Percentiles rank a stretch among this genome's conserved stretches.
These are phyloP conservation scores for Mamestra configurata DNA, from an alignment of 1,140 invertebrate species.

Conservation along the genomic window DNA sequence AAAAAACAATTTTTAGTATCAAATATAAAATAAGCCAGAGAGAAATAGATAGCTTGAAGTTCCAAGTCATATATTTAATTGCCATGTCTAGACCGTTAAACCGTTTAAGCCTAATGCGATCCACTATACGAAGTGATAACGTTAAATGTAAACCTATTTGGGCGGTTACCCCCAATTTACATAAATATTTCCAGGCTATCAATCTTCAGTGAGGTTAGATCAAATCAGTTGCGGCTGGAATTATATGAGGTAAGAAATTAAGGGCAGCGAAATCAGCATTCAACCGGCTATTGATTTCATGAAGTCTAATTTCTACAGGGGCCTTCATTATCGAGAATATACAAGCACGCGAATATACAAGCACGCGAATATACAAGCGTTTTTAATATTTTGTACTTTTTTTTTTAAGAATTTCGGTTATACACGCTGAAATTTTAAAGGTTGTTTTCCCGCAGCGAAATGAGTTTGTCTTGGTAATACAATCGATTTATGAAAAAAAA, in stretches of 20 bases:
- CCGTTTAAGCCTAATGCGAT: background rate
- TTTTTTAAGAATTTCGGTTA: no score
- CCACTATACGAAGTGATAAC: background rate
- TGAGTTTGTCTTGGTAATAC: no score
- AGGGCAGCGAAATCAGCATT: background rate
- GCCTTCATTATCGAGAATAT: background rate
- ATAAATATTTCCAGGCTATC: background rate
- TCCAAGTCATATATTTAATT: background rate
- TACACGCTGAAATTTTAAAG: no score
- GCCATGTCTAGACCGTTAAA: background rate
- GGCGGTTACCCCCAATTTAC: background rate
- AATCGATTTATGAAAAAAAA: no score
- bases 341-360: no score
- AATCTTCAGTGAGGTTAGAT: background rate
- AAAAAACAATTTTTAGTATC: no score
- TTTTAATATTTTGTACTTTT: no score
- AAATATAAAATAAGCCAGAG: no score
- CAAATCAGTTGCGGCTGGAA: background rate
- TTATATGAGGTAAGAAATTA: background rate
- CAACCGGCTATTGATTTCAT: background rate
- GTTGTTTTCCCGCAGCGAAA: no score
- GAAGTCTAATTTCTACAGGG: background rate
- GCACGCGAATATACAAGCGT: no score
- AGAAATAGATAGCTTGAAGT: background rate
- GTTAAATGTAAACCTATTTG: background rate